These are phyloP conservation scores for Drosophila nigricruria DNA, from an alignment of 2,888 invertebrate species.

Conservation along the genomic window DNA sequence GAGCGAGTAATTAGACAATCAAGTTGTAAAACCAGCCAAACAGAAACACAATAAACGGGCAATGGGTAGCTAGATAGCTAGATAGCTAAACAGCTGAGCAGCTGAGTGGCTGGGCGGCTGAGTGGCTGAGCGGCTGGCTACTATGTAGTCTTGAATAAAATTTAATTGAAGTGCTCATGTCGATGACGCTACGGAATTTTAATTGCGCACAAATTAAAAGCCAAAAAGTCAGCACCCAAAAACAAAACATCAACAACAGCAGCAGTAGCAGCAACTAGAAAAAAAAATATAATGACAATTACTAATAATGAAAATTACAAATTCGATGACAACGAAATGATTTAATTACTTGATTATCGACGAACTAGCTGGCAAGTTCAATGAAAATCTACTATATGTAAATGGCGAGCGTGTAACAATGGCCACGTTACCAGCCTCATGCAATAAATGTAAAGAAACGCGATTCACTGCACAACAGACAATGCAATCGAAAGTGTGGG, in stretches of 20 bases:
- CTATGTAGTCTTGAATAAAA: slow-evolving; percentile 27
- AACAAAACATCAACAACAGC: background rate
- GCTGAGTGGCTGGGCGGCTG: background rate
- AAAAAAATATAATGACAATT: slow-evolving; percentile 18
- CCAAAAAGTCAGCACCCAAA: slow-evolving; percentile 14
- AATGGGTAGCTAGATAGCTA: slow-evolving; percentile 1
- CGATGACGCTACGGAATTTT: slow-evolving; percentile 50
- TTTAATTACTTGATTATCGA: slow-evolving; percentile 45
- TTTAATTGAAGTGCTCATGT: slow-evolving; percentile 39
- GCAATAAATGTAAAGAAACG: slow-evolving; percentile 56
- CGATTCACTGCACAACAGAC: slow-evolving; percentile 24
- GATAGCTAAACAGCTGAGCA: background rate
- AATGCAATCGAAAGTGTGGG: slow-evolving; percentile 20
- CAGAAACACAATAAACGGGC: slow-evolving; percentile 23
- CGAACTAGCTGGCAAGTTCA: slow-evolving; percentile 31
- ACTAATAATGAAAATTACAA: slow-evolving; percentile 50
- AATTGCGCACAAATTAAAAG: slow-evolving; percentile 45
- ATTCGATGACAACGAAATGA: slow-evolving; percentile 39
- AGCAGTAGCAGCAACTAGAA: background rate
- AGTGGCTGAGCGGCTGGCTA: slow-evolving; percentile 2
- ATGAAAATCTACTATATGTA: slow-evolving; percentile 30
- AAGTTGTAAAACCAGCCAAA: slow-evolving; percentile 20
- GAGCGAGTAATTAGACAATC: slow-evolving; percentile 25
- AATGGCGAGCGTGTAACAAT: slow-evolving; percentile 25
- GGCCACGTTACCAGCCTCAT: slow-evolving; percentile 34